These are phyloP conservation scores for Galaxea fascicularis DNA, from an alignment of 92 coral and sea anemone genomes.

Conservation along the genomic window DNA sequence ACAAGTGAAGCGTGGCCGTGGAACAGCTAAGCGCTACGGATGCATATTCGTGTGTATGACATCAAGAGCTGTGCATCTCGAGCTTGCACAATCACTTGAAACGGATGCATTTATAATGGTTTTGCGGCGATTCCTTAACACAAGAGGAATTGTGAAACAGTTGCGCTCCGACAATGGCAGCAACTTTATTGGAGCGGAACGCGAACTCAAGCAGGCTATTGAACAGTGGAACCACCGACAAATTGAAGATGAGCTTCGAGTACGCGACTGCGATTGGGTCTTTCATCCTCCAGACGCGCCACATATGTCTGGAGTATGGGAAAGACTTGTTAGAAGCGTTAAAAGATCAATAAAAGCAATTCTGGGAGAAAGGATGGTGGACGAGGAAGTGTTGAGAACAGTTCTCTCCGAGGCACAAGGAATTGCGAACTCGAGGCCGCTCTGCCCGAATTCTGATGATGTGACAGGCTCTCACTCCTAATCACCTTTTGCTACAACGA, in stretches of 20 bases:
- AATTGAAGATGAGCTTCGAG: neutral
- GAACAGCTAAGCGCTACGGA: conserved; percentile 13
- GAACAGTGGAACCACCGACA: neutral
- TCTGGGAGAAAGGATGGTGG: conserved; percentile 37
- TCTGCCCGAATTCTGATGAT: conserved; percentile 53
- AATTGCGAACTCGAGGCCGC: conserved; percentile 54
- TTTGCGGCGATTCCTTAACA: conserved; percentile 16
- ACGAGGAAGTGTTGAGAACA: conserved; percentile 49
- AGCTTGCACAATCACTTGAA: conserved; percentile 47
- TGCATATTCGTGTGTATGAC: conserved; percentile 47
- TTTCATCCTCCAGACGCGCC: conserved; percentile 52
- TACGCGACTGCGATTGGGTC: conserved; percentile 32
- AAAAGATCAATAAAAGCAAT: conserved; percentile 56
- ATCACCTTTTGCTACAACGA: conserved; percentile 53
- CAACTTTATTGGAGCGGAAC: conserved; percentile 42
- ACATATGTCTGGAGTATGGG: conserved; percentile 43
- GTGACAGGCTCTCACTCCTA: conserved; percentile 44
- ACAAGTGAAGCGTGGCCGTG: too few relatives aligned
- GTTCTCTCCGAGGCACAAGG: conserved; percentile 55
- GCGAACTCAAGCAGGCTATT: conserved; percentile 12
- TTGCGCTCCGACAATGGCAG: conserved; percentile 45
- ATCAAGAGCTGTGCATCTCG: conserved; percentile 46
- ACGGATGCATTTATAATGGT: conserved; percentile 51
- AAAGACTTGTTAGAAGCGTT: conserved; percentile 55
- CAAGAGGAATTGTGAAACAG: conserved; percentile 21